phyloP scores from a whole-genome alignment of 2,113 vertebrate species.

The Plotosus lineatus region DNA sequence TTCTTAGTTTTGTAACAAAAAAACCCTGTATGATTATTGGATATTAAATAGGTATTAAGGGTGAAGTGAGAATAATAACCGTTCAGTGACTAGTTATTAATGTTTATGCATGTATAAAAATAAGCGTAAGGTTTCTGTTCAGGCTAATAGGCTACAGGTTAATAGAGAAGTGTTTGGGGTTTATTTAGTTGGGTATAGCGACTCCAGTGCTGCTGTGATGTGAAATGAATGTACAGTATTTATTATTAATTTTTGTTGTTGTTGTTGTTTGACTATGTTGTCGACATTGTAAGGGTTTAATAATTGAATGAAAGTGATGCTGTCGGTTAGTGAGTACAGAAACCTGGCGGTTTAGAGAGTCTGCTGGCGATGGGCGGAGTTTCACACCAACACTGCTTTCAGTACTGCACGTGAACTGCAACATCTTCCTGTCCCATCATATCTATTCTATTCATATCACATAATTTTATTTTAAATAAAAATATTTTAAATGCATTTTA shows the following conservation, averaged over 20 bases:
- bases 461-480: too few relatives aligned
- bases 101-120: neutral
- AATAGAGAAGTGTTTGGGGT: neutral
- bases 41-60: neutral
- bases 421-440: neutral
- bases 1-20: neutral
- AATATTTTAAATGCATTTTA: too few relatives aligned
- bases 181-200: too few relatives aligned
- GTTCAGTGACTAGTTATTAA: neutral
- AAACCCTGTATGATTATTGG: too few relatives aligned
- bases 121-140: neutral
- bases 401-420: neutral
- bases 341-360: neutral
- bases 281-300: neutral
- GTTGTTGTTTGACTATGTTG: neutral
- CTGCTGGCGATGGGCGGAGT: neutral
- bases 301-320: too few relatives aligned
- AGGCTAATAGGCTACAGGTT: neutral
- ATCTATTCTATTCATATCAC: too few relatives aligned
- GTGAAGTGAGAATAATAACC: neutral
- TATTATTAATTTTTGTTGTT: too few relatives aligned
- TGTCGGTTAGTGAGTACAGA: neutral
- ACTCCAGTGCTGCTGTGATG: neutral
- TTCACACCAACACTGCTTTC: neutral
- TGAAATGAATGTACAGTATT: neutral